A percentile compares a stretch with the other conserved stretches of the same genome.
Conservation (phyloP, 2,797 vertebrate species). For the Chiropotes sagulatus region DNA sequence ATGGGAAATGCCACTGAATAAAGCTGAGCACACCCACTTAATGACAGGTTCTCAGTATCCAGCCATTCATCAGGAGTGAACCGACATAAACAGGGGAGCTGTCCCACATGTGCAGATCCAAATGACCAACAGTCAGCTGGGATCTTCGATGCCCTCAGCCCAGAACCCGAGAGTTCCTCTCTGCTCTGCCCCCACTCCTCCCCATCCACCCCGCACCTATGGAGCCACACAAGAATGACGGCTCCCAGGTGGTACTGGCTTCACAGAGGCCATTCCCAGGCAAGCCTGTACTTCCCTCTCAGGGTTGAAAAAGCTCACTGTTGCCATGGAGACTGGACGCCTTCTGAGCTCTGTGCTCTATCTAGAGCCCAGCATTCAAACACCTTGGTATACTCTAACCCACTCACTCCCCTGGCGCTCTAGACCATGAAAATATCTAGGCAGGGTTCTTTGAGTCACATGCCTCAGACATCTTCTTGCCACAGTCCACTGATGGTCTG, state of each 20-base stretch:
- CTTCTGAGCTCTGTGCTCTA: conserved; percentile 42
- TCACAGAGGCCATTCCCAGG: not conserved
- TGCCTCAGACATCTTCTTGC: not conserved
- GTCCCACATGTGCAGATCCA: rapidly evolving
- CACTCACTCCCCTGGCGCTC: conserved; percentile 36
- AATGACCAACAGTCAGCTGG: not conserved
- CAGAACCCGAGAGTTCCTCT: not conserved
- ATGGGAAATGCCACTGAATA: not conserved
- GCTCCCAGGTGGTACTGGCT: not conserved
- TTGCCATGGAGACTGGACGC: conserved; percentile 53
- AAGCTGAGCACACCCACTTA: not conserved
- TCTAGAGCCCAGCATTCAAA: conserved; percentile 50
- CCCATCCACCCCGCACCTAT: rapidly evolving
- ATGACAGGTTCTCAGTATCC: not conserved
- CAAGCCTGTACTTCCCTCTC: not conserved
- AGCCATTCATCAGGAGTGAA: not conserved
- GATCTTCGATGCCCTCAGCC: not conserved
- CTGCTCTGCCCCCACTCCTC: not conserved
- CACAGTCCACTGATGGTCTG: not conserved
- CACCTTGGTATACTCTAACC: conserved; percentile 52
- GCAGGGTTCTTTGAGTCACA: not conserved
- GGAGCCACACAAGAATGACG: not conserved
- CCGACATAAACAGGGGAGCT: not conserved
- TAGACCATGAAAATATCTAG: not conserved
- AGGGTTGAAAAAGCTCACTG: not conserved